phyloP scores from a whole-genome alignment of 2,797 vertebrate species.

The Lemur catta region DNA sequence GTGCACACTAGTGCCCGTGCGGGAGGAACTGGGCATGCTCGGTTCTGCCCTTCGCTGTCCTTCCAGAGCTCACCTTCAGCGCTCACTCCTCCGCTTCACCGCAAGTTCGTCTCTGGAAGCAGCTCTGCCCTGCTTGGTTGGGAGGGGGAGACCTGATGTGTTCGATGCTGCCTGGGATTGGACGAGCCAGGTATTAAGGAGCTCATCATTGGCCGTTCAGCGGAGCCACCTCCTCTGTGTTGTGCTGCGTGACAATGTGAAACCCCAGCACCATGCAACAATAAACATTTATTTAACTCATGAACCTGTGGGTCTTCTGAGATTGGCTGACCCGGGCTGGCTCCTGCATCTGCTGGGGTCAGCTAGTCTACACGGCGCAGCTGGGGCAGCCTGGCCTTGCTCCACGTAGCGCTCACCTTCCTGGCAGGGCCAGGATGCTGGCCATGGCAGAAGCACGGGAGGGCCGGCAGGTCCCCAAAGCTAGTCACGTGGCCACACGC shows the following conservation, averaged over 20 bases:
- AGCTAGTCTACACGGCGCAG: neutral
- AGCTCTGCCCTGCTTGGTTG: neutral
- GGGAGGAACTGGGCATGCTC: fast-evolving
- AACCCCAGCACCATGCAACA: neutral
- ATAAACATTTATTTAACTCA: neutral
- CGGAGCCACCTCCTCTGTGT: neutral
- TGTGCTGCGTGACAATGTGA: fast-evolving
- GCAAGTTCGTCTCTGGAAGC: fast-evolving
- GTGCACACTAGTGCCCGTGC: fast-evolving
- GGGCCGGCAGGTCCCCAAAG: neutral
- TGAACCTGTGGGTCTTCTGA: neutral
- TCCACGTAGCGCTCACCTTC: neutral
- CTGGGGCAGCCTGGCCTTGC: no score
- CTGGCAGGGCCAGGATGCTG: no score
- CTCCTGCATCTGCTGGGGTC: neutral
- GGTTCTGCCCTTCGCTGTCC: neutral
- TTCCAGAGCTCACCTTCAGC: neutral
- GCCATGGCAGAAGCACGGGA: neutral
- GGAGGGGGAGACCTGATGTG: neutral
- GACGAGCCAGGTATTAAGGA: neutral
- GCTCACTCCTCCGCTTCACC: neutral
- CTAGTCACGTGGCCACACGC: neutral
- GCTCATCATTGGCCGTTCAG: neutral
- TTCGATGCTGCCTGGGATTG: neutral
- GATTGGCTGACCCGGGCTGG: neutral